Evolutionary conservation across 2,888 invertebrate species (phyloP), one percentile per base, ranked within the genome.

Genomic region (Hipparchia sbordonii): DNA sequence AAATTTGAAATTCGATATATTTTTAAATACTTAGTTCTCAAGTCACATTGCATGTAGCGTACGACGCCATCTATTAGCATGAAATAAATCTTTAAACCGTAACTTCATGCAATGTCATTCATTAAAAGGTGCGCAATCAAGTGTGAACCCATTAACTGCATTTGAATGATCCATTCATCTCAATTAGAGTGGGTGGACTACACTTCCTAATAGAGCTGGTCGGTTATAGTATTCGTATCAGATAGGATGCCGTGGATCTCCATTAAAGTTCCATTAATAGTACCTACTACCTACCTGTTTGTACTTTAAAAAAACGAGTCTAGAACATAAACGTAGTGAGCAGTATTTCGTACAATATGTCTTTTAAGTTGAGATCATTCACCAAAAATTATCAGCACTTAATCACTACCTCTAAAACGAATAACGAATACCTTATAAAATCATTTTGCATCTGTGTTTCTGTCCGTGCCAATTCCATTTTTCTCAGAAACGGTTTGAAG

Each of bases 101-200:
- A 68, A 68, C 52, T 33, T 60, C 61, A 62, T 59, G 65, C 65
- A 61, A 62, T 68, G 54, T 56, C 60, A 68, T 70, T 75, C 66
- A 66, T 68, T 73, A 68, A 62, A 61, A 68, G 73, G 66, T 73
- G 73, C 46, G 63, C 73, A 73, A 73, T 71, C 57, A 71, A 73
- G 68, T 68, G 71, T 74, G 72, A 71, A 70, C 60, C 52, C 12
- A 73, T 71, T 60, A 63, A 66, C 54, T 62, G 70, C 71, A 67
- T 67, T 61, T 67, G 66, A 63, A 46, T 54, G 72, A 67, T 59
- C 72, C 74, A 73, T 74, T 73, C 72, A 74, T 77, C 76, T 73
- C 54, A 68, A 71, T 61, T 39, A 60, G 71, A 60, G 74, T 75
- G 68, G 73, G 74, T 61, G 60, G 68, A 71, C 61, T 6, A 63